phyloP scores from a whole-genome alignment of 2,888 invertebrate genomes.

The Thymelicus lineola region DNA sequence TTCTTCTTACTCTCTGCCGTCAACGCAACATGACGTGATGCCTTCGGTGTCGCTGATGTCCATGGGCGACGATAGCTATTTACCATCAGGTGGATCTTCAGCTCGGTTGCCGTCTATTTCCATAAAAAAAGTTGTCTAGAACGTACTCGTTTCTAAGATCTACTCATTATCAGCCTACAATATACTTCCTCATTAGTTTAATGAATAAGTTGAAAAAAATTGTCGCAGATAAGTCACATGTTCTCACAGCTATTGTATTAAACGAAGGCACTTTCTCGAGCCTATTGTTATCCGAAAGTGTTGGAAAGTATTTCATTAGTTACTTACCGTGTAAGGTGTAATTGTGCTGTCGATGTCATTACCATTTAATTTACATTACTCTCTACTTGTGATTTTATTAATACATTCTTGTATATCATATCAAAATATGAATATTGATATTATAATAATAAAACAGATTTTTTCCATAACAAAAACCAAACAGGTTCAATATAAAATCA shows the following conservation, averaged over 20 bases:
- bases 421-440: not conserved
- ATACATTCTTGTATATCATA: not conserved
- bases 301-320: constrained; percentile 70
- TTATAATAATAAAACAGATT: not conserved
- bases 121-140: no score
- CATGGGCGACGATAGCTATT: no score
- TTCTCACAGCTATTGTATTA: constrained; percentile 42
- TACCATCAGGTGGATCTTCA: no score
- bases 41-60: no score
- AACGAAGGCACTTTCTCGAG: constrained; percentile 65
- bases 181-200: not conserved
- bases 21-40: no score
- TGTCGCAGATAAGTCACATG: constrained; percentile 12
- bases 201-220: not conserved
- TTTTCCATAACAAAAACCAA: no score
- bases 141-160: not conserved
- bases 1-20: no score
- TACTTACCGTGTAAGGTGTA: constrained; percentile 56
- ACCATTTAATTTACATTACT: constrained; percentile 34
- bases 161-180: not conserved
- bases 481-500: no score
- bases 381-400: not conserved
- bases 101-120: no score
- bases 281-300: constrained; percentile 69
- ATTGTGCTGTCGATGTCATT: constrained; percentile 54